Evolutionary conservation across 2,113 vertebrate species (phyloP), one percentile per base, ranked within the genome.

Genomic region (Ailurus styani): DNA sequence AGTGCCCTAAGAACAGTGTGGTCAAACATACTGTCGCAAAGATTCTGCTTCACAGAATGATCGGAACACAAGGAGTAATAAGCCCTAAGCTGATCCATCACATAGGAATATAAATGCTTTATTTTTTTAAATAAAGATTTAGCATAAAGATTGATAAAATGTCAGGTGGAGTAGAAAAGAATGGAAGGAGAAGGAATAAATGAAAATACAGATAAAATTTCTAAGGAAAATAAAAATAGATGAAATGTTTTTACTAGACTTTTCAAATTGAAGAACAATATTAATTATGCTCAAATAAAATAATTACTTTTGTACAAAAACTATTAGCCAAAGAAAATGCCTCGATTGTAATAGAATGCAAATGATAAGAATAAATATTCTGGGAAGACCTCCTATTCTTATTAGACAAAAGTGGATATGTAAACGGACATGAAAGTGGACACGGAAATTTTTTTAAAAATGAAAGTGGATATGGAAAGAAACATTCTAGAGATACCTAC

Each of bases 241-340:
- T 8, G 55, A 72, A 62, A 29, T 42, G 73, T 78, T 77, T 75
- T 97, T 83, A 68, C 86, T 86, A 72, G 17, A 20, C 18, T 78
- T 82, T 96, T 89, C 31, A 86, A 75, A 77, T 45, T 73, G 47
- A 93, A 93, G 42, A 87, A 75, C 2, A 66, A n/a, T 73, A 40
- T 77, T 37, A 93, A 78, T 68, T 82, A 31, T 82, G 57, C 37
- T 89, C 40, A 89, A 83, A 78, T 70, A 66, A 91, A 95, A 78
- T 89, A 62, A 55, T 95, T 94, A 60, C 29, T 50, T 92, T 81
- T 50, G 29, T 84, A 47, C 27, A 84, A 89, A 90, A 84, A 12
- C 5, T 54, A 37, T 37, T 34, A 52, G 18, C 1, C 81, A 4
- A 82, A 72, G 45, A 93, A 84, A 86, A 54, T 45, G 60, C 27